phyloP scores from a whole-genome alignment of 2,113 vertebrate species.

The Hippocampus comes region DNA sequence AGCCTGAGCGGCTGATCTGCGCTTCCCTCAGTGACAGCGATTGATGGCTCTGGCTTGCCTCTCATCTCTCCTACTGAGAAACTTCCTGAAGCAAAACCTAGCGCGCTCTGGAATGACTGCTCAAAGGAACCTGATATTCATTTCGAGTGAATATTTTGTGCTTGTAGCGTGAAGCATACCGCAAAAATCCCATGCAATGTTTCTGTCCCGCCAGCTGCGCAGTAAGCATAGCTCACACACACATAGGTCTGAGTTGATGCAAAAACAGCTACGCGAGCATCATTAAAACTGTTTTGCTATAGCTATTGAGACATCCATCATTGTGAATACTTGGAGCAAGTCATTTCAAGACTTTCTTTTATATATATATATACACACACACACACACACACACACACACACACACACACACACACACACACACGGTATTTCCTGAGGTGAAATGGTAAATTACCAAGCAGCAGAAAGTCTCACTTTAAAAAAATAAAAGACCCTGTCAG shows the following conservation, averaged over 20 bases:
- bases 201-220: constrained; percentile 43
- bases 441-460: not conserved
- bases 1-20: constrained; percentile 24
- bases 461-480: not conserved
- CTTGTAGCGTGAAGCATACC: constrained; percentile 42
- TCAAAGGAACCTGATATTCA: constrained; percentile 55
- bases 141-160: constrained; percentile 52
- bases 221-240: constrained; percentile 9
- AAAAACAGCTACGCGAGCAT: constrained; percentile 21
- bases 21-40: constrained; percentile 34
- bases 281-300: not conserved
- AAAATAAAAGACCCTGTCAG: not conserved
- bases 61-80: constrained; percentile 58
- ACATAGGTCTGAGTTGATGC: constrained; percentile 40
- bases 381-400: too few species aligned
- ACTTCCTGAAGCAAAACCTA: constrained; percentile 50
- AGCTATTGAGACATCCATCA: constrained; percentile 5
- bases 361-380: too few species aligned
- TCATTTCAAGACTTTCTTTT: too few species aligned
- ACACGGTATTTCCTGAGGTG: not conserved
- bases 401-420: too few species aligned
- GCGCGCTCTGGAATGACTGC: constrained; percentile 34
- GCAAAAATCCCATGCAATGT: constrained; percentile 38
- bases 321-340: not conserved
- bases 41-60: constrained; percentile 55